Conservation (phyloP, 2,113 vertebrate species). For the Pituophis catenifer region DNA sequence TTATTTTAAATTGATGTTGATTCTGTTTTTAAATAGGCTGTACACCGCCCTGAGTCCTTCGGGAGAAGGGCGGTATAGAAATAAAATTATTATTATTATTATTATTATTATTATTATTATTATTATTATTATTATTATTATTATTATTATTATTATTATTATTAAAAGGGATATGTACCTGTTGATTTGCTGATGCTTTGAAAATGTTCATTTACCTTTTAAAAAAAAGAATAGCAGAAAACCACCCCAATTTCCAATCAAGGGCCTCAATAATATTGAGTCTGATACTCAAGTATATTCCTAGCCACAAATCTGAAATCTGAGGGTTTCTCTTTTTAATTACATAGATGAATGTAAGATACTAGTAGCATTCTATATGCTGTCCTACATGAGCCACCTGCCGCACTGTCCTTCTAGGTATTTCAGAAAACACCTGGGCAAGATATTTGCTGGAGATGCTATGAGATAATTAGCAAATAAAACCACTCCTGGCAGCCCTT, state of each 20-base stretch:
- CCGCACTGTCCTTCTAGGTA: constrained; percentile 60
- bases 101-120: too few species aligned
- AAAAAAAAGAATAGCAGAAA: neutral
- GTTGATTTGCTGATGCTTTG: neutral
- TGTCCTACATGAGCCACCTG: constrained; percentile 64
- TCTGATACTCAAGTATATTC: constrained; percentile 39
- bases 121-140: too few species aligned
- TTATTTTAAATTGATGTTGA: too few species aligned
- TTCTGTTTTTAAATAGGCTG: too few species aligned
- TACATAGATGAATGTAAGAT: constrained; percentile 51
- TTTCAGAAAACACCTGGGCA: constrained; percentile 74
- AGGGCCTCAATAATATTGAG: constrained; percentile 19
- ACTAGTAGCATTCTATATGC: constrained; percentile 26
- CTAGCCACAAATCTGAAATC: constrained; percentile 11
- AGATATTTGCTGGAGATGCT: constrained; percentile 64
- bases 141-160: too few species aligned
- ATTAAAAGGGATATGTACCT: neutral
- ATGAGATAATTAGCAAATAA: constrained; percentile 72
- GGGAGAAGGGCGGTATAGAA: too few species aligned
- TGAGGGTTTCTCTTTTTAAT: constrained; percentile 12
- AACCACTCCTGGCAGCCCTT: constrained; percentile 67
- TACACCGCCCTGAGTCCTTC: too few species aligned
- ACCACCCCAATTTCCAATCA: neutral
- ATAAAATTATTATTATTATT: too few species aligned
- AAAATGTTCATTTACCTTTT: neutral